Evolutionary conservation across 2,113 vertebrate species (phyloP).

Genomic region (Numida meleagris): DNA sequence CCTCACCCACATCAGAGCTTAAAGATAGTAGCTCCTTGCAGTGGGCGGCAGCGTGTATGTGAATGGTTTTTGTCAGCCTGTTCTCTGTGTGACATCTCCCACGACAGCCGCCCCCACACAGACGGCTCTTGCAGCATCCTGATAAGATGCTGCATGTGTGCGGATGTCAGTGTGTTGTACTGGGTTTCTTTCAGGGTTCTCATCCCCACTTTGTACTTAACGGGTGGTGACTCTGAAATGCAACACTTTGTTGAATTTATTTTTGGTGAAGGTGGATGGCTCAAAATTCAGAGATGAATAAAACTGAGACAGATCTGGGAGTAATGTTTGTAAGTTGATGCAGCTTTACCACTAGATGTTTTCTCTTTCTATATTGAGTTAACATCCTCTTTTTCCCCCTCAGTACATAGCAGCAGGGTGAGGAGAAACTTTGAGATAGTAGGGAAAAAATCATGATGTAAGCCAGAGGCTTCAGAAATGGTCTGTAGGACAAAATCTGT

Average conservation of each 20-base stretch:
- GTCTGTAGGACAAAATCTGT: neutral
- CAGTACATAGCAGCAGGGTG: neutral
- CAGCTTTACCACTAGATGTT: neutral
- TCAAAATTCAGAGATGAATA: neutral
- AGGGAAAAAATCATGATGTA: neutral
- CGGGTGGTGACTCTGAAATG: neutral
- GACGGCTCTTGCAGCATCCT: neutral
- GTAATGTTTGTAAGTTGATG: neutral
- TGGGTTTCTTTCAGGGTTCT: neutral
- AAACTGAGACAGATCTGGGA: neutral
- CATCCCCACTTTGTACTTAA: neutral
- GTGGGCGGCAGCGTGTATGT: neutral
- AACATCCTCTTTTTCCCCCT: neutral
- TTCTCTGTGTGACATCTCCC: conserved; percentile 10
- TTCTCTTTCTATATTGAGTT: neutral
- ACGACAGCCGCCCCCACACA: neutral
- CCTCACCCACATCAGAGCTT: neutral
- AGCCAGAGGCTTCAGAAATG: neutral
- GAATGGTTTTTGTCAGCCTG: conserved; percentile 38
- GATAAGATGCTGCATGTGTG: neutral
- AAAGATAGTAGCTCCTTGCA: neutral
- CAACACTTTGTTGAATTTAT: neutral
- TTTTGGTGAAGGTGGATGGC: neutral
- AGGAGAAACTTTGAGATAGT: neutral
- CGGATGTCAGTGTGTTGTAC: neutral